Evolutionary conservation across 2,888 invertebrate genomes (phyloP).

Genomic region (Lithophane ornitopus): DNA sequence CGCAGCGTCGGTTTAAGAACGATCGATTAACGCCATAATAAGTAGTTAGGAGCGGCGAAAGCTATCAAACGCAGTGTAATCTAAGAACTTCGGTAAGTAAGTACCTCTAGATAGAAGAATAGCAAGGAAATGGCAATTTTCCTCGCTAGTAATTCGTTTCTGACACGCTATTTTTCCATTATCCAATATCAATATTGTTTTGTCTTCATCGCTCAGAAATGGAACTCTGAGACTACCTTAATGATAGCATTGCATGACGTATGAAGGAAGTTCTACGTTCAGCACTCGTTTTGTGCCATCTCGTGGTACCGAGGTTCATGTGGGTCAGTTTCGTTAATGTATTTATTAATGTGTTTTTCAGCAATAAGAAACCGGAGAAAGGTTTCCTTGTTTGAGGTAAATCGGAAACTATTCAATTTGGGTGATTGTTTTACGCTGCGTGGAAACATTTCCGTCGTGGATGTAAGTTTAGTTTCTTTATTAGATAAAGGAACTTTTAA

Average conservation of each 20-base stretch:
- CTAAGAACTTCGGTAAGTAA: constrained; percentile 73
- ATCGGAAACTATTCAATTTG: constrained; percentile 52
- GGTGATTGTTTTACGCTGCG: constrained; percentile 41
- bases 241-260: constrained; percentile 86
- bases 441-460: constrained; percentile 17
- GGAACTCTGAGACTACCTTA: constrained; percentile 82
- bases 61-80: constrained; percentile 64
- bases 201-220: constrained; percentile 86
- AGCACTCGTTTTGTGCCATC: constrained; percentile 38
- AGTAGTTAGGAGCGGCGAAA: constrained; percentile 54
- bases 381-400: constrained; percentile 41
- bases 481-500: constrained; percentile 44
- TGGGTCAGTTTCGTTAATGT: constrained; percentile 38
- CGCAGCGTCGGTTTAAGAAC: constrained; percentile 5
- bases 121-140: constrained; percentile 87
- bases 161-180: constrained; percentile 89
- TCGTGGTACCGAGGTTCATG: constrained; percentile 33
- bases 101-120: constrained; percentile 81
- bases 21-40: constrained; percentile 31
- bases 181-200: constrained; percentile 89
- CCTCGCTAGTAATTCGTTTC: constrained; percentile 83
- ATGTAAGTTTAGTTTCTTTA: constrained; percentile 28
- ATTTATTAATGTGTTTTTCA: constrained; percentile 53
- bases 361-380: constrained; percentile 40
- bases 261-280: constrained; percentile 55